These are phyloP conservation scores for Pseudomyrmex sp. DNA, from an alignment of 1,140 invertebrate species.

Conservation along the genomic window DNA sequence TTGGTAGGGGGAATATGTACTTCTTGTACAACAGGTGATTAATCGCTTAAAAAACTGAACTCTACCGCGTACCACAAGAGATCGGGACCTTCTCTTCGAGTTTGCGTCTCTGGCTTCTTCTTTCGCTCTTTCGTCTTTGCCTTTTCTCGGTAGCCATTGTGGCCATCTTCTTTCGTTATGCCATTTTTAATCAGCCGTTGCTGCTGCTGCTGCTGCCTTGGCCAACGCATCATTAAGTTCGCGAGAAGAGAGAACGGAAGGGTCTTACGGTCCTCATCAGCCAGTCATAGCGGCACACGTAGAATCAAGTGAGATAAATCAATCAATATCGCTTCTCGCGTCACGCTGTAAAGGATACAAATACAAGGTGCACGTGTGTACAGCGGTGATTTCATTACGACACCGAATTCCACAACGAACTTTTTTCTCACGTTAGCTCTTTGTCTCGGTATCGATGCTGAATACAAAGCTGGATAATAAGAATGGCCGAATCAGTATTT, in stretches of 20 bases:
- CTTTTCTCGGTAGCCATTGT: conserved; percentile 76
- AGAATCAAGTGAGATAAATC: conserved; percentile 80
- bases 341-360: conserved; percentile 70
- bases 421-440: conserved; percentile 27
- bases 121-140: conserved; percentile 31
- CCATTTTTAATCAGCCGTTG: conserved; percentile 81
- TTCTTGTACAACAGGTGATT: conserved; percentile 80
- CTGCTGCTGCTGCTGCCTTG: conserved; percentile 46
- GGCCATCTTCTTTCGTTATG: conserved; percentile 80
- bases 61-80: conserved; percentile 55
- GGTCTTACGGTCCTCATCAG: background rate
- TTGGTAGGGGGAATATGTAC: conserved; percentile 75
- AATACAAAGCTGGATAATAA: too few relatives aligned
- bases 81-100: conserved; percentile 14
- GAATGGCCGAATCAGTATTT: too few relatives aligned
- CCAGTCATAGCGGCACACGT: conserved; percentile 57
- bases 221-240: conserved; percentile 73
- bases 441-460: background rate
- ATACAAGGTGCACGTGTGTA: conserved; percentile 57
- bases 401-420: conserved; percentile 59
- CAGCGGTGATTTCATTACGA: conserved; percentile 69
- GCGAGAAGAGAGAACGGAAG: conserved; percentile 25
- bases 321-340: conserved; percentile 79
- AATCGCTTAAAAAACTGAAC: conserved; percentile 80
- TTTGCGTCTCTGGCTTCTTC: conserved; percentile 34